These are phyloP conservation scores for Drosophila neonasuta DNA, from an alignment of 2,888 invertebrate genomes.

Conservation along the genomic window DNA sequence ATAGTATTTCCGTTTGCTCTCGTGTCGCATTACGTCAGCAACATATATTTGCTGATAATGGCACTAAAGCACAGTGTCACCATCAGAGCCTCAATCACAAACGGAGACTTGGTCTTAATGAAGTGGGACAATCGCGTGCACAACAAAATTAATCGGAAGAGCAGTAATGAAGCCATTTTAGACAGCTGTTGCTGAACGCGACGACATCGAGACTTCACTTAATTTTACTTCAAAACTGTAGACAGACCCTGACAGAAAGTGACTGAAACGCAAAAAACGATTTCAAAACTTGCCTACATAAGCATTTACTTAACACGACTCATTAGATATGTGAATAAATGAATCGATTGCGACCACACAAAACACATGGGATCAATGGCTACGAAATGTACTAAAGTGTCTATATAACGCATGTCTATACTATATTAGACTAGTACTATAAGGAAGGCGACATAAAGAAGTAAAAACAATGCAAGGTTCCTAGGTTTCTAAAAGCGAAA, in stretches of 20 bases:
- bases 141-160: slow-evolving; percentile 57
- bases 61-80: slow-evolving; percentile 76
- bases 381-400: neutral
- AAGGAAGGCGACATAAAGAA: neutral
- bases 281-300: slow-evolving; percentile 24
- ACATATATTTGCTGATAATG: slow-evolving; percentile 74
- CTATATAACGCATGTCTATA: neutral
- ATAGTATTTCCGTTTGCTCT: slow-evolving; percentile 1
- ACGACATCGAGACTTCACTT: slow-evolving; percentile 42
- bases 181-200: slow-evolving; percentile 11
- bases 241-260: slow-evolving; percentile 5
- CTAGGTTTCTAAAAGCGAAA: too few species aligned
- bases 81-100: slow-evolving; percentile 75
- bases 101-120: slow-evolving; percentile 77
- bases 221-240: slow-evolving; percentile 47
- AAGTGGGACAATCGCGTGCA: slow-evolving; percentile 69
- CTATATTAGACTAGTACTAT: neutral
- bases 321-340: slow-evolving; percentile 44
- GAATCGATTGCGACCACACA: slow-evolving; percentile 17
- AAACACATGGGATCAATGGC: slow-evolving; percentile 8
- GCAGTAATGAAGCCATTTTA: slow-evolving; percentile 66
- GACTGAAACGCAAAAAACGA: slow-evolving; percentile 33
- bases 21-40: slow-evolving; percentile 42
- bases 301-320: slow-evolving; percentile 9
- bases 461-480: neutral